These are phyloP conservation scores for Brachirus orientalis DNA, from an alignment of 2,113 vertebrate genomes.

Conservation along the genomic window DNA sequence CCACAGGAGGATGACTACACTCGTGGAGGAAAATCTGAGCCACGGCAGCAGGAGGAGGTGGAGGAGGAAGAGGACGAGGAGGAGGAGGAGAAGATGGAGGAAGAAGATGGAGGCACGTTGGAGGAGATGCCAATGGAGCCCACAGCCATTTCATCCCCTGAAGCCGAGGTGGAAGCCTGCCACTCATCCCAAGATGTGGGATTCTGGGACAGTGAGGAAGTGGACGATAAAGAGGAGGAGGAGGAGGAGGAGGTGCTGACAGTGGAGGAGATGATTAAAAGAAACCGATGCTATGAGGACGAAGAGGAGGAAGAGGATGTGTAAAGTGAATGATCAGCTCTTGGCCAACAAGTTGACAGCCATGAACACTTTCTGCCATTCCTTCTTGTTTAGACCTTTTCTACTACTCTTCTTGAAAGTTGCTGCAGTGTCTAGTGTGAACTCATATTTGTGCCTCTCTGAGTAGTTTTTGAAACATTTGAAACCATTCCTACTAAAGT, in stretches of 20 bases:
- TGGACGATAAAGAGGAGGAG: slow-evolving; percentile 54
- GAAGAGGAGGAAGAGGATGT: slow-evolving; percentile 75
- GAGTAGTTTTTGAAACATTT: neutral
- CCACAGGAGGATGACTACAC: slow-evolving; percentile 12
- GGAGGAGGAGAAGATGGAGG: slow-evolving; percentile 36
- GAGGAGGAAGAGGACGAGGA: slow-evolving; percentile 7
- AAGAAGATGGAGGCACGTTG: slow-evolving; percentile 51
- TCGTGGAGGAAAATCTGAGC: slow-evolving; percentile 23
- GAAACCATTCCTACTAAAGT: slow-evolving; percentile 4
- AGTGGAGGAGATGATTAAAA: slow-evolving; percentile 95
- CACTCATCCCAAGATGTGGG: slow-evolving; percentile 86
- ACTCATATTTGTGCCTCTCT: slow-evolving; percentile 55
- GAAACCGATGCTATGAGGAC: slow-evolving; percentile 90
- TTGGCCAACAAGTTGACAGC: neutral
- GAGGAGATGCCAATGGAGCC: slow-evolving; percentile 41
- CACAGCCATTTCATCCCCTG: slow-evolving; percentile 62
- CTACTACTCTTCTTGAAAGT: slow-evolving; percentile 17
- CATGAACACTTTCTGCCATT: slow-evolving; percentile 2
- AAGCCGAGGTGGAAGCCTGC: slow-evolving; percentile 74
- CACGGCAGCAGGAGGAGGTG: slow-evolving; percentile 3
- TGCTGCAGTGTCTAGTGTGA: slow-evolving; percentile 23
- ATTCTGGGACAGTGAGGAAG: slow-evolving; percentile 89
- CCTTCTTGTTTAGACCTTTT: neutral
- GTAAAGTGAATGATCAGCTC: neutral
- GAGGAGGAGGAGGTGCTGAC: slow-evolving; percentile 74